Evolutionary conservation across 2,797 vertebrate species (phyloP).

Genomic region (Aphelocoma californica): DNA sequence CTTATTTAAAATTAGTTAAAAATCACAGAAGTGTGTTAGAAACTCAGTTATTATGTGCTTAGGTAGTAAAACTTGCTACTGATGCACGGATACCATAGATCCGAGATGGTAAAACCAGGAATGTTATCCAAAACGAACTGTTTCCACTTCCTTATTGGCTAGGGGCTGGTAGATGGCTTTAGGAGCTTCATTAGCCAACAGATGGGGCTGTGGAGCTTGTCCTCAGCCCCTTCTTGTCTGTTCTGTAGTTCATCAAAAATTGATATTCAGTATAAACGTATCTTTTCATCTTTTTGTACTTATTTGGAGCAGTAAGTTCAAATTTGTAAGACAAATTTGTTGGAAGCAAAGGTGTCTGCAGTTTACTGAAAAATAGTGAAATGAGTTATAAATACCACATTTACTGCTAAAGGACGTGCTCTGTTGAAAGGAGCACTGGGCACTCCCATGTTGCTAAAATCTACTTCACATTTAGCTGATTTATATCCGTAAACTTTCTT

Average conservation of each 20-base stretch:
- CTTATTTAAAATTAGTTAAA: background rate
- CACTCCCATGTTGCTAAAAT: background rate
- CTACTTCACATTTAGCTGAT: background rate
- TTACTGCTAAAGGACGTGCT: background rate
- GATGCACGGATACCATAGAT: background rate
- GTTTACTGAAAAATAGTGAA: background rate
- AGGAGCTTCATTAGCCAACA: conserved; percentile 23
- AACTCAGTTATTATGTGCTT: background rate
- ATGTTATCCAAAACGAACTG: background rate
- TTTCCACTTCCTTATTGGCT: background rate
- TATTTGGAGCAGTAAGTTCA: background rate
- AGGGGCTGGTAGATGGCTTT: background rate
- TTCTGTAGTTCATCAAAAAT: background rate
- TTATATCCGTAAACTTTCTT: background rate
- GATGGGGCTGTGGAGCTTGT: conserved; percentile 57
- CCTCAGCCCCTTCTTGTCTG: background rate
- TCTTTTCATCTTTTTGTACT: background rate
- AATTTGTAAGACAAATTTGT: background rate
- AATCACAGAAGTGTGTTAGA: background rate
- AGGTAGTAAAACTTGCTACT: background rate
- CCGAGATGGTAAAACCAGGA: background rate
- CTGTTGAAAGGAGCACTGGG: background rate
- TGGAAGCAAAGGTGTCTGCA: background rate
- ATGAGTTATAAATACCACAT: background rate
- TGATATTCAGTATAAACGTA: background rate